phyloP scores from a whole-genome alignment of 2,797 vertebrate species.

The Cyclopterus lumpus region DNA sequence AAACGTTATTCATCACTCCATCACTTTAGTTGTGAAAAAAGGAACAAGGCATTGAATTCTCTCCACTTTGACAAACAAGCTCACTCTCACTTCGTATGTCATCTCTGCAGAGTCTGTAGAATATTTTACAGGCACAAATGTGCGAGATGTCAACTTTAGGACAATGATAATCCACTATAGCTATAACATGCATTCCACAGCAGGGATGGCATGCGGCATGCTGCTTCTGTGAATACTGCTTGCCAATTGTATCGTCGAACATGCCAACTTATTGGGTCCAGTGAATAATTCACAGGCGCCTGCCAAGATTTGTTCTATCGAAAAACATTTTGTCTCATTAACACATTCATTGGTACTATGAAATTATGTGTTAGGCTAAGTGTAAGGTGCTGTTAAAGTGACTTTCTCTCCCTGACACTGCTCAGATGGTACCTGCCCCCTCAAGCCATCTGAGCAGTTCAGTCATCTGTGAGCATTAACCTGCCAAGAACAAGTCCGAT shows the following conservation, averaged over 20 bases:
- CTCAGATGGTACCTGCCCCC: slow-evolving; percentile 86
- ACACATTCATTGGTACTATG: slow-evolving; percentile 79
- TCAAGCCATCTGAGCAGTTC: slow-evolving; percentile 86
- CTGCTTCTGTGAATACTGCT: slow-evolving; percentile 51
- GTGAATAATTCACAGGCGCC: slow-evolving; percentile 77
- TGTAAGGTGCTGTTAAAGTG: slow-evolving; percentile 81
- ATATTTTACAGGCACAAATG: slow-evolving; percentile 37
- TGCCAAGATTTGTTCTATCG: slow-evolving; percentile 73
- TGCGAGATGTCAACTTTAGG: slow-evolving; percentile 28
- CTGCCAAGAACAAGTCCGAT: slow-evolving; percentile 81
- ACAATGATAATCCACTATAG: slow-evolving; percentile 35
- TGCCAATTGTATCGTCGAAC: slow-evolving; percentile 51
- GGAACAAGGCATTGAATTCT: slow-evolving; percentile 49
- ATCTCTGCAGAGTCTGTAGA: slow-evolving; percentile 24
- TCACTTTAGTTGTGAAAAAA: slow-evolving; percentile 58
- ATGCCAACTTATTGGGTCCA: slow-evolving; percentile 70
- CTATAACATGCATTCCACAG: slow-evolving; percentile 48
- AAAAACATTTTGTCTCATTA: slow-evolving; percentile 83
- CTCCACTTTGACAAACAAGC: slow-evolving; percentile 41
- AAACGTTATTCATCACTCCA: slow-evolving; percentile 62
- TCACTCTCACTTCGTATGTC: slow-evolving; percentile 51
- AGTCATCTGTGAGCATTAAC: slow-evolving; percentile 83
- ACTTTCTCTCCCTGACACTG: slow-evolving; percentile 80
- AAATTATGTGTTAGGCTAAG: slow-evolving; percentile 80
- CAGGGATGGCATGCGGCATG: slow-evolving; percentile 46